Conservation (phyloP, 1,140 invertebrate genomes). For the Euura lappo region DNA sequence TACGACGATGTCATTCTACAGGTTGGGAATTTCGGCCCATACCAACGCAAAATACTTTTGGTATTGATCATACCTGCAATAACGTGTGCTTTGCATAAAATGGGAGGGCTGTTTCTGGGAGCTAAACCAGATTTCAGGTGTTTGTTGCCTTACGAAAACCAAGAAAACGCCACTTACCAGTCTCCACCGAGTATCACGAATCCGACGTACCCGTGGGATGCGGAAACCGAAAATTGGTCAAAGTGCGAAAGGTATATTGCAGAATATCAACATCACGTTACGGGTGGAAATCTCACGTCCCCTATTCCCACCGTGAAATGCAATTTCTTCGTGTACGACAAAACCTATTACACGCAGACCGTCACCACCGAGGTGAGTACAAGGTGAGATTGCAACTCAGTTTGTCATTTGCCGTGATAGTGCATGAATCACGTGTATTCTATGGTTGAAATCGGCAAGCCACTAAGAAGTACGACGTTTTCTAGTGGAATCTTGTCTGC, state of each 20-base stretch:
- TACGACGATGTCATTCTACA: conserved; percentile 74
- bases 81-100: conserved; percentile 77
- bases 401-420: no score
- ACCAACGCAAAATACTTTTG: conserved; percentile 75
- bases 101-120: conserved; percentile 75
- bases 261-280: conserved; percentile 45
- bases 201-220: conserved; percentile 64
- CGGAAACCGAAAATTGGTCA: conserved; percentile 53
- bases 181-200: conserved; percentile 56
- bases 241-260: conserved; percentile 58
- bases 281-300: conserved; percentile 35
- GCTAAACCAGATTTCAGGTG: conserved; percentile 70
- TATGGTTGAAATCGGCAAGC: no score
- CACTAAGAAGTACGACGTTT: no score
- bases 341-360: conserved; percentile 64
- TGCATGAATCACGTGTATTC: no score
- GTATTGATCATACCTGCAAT: conserved; percentile 76
- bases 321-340: conserved; percentile 68
- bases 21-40: conserved; percentile 77
- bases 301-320: conserved; percentile 51
- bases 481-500: conserved; percentile 81
- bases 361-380: conserved; percentile 70
- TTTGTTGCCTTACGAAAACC: conserved; percentile 64
- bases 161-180: conserved; percentile 60
- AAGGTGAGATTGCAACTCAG: no score